Evolutionary conservation across 2,888 invertebrate genomes (phyloP).

Genomic region (Philonicus albiceps): DNA sequence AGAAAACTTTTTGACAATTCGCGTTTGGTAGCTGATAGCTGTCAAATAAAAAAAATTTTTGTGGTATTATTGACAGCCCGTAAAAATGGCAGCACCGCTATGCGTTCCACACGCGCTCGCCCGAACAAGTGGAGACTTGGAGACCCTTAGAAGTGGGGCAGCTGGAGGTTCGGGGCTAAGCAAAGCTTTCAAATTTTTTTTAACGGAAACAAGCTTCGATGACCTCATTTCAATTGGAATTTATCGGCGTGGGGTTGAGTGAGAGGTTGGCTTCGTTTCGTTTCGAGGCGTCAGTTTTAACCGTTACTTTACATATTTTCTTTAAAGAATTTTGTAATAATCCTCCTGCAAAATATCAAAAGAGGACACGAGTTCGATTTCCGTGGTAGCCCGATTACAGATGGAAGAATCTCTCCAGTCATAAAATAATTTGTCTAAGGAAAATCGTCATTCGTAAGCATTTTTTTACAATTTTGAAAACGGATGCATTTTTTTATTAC

Average conservation of each 20-base stretch:
- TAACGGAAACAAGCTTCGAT: background rate
- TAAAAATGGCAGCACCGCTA: background rate
- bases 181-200: background rate
- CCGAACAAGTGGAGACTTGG: background rate
- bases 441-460: too few species aligned
- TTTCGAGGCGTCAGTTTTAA: too few species aligned
- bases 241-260: background rate
- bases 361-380: too few species aligned
- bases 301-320: too few species aligned
- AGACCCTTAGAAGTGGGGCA: background rate
- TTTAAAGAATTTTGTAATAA: too few species aligned
- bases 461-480: too few species aligned
- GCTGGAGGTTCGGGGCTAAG: background rate
- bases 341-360: too few species aligned
- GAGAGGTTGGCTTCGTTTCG: background rate
- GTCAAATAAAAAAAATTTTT: constrained; percentile 51
- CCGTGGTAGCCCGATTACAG: too few species aligned
- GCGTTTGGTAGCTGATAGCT: constrained; percentile 51
- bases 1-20: constrained; percentile 53
- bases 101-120: background rate
- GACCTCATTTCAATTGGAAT: background rate
- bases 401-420: too few species aligned
- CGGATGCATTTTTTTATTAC: too few species aligned
- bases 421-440: too few species aligned
- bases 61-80: background rate